Conservation (phyloP, 2,888 invertebrate genomes). For the Brachyopa scutellaris region DNA sequence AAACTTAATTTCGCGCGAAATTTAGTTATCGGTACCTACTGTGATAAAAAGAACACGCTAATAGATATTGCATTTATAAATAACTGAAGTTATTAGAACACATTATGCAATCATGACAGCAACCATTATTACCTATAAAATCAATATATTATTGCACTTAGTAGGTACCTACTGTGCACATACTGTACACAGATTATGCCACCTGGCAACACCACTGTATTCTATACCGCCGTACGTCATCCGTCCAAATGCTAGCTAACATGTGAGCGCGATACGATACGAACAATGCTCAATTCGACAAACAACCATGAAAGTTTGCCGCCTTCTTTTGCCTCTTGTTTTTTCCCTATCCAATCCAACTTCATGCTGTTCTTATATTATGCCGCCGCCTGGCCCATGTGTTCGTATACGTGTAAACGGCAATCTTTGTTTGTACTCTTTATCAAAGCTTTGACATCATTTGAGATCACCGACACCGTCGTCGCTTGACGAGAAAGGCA, state of each 20-base stretch:
- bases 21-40: no score
- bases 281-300: constrained; percentile 10
- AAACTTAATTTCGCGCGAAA: no score
- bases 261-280: not conserved
- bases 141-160: not conserved
- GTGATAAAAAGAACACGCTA: no score
- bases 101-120: not conserved
- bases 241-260: constrained; percentile 12
- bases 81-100: not conserved
- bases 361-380: constrained; percentile 7
- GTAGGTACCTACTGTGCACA: no score
- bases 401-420: constrained; percentile 25
- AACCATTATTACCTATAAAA: not conserved
- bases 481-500: constrained; percentile 11
- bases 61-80: no score
- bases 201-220: constrained; percentile 32
- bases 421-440: constrained; percentile 69
- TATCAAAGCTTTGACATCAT: constrained; percentile 73
- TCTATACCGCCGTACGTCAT: not conserved
- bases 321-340: constrained; percentile 45
- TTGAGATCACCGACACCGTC: constrained; percentile 71
- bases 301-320: constrained; percentile 48
- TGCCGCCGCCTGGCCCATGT: constrained; percentile 31
- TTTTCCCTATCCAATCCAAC: not conserved
- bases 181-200: no score